Evolutionary conservation across 1,140 invertebrate genomes (phyloP).

Genomic region (Drosophila teissieri): DNA sequence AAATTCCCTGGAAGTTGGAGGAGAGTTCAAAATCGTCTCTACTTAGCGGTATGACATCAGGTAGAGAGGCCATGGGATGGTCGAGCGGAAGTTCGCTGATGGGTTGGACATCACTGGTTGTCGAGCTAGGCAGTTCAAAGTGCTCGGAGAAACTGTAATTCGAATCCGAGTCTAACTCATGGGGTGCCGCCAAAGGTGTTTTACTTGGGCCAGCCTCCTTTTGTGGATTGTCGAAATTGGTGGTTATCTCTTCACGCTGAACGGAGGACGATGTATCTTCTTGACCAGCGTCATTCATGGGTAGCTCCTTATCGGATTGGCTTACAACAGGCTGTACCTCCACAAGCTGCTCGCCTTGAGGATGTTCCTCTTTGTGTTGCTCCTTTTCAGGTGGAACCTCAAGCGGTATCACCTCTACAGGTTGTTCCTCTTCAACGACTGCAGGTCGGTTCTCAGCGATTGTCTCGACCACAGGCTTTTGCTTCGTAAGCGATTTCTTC

Average conservation of each 20-base stretch:
- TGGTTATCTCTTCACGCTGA: conserved; percentile 44
- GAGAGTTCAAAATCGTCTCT: conserved; percentile 7
- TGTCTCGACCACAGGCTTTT: not conserved
- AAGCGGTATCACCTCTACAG: not conserved
- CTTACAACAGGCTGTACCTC: no score
- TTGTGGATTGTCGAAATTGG: conserved; percentile 13
- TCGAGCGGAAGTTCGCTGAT: not conserved
- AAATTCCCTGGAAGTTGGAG: conserved; percentile 53
- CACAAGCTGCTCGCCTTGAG: not conserved
- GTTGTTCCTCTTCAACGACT: not conserved
- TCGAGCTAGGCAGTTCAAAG: conserved; percentile 70
- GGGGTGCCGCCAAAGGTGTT: not conserved
- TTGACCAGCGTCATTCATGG: not conserved
- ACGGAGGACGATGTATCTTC: not conserved
- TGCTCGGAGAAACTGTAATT: conserved; percentile 84
- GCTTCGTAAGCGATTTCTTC: not conserved
- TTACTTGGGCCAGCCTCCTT: not conserved
- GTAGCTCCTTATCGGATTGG: not conserved
- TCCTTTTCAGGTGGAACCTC: not conserved
- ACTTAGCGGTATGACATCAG: conserved; percentile 71
- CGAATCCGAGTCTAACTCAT: conserved; percentile 76
- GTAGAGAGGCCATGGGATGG: conserved; percentile 50
- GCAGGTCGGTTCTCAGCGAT: not conserved
- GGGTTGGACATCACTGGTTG: conserved; percentile 23
- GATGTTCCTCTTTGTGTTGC: not conserved